Base-by-base conservation (phyloP, 2,888 invertebrate genomes). In the Idaea biselata region DNA sequence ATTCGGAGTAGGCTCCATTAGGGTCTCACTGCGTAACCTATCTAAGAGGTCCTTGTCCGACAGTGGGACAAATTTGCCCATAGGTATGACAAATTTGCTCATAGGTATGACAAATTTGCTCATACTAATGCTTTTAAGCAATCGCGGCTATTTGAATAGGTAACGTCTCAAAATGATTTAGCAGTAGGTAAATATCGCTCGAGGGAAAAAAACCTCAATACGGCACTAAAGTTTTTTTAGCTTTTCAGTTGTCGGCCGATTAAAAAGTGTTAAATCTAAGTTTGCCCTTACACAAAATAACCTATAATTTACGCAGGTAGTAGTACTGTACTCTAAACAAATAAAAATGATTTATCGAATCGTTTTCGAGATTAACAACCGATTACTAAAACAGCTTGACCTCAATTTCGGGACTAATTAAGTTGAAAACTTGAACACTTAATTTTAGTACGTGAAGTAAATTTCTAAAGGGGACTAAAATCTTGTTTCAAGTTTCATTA, bases 321-420 rank as follows among this genome's bases (percentile, higher is more conserved):
- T 71, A 73, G 73, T 66, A 65, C 65, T 65, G 60, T 63, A 62
- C 70, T 69, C 71, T 78, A 72, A 76, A 73, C 75, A 81, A 83
- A 83, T 79, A 81, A 76, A 78, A 73, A 68, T 77, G 74, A 81
- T 82, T 81, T 80, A 80, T 75, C 60, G 60, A 58, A 44, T 64
- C 56, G 54, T 60, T 62, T 63, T 67, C 63, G 6, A 68, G 68
- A 69, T 69, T 60, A 60, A 63, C 58, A 57, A 54, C 44, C 63
- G 65, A 69, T 71, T 64, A 69, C 60, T 65, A 55, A 59, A 63
- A 18, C 57, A 25, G 56, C 58, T 62, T 62, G 67, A 71, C 65
- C 68, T 67, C 61, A 63, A 61, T n/a, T 31, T 60, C 61, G 56
- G 60, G 57, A 54, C 59, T 67, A 57, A 66, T 67, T 69, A 59